A percentile compares a stretch with the other conserved stretches of the same genome.
These are phyloP conservation scores for Trypoxylon attenuatum DNA, from an alignment of 2,888 invertebrate species.

Conservation along the genomic window DNA sequence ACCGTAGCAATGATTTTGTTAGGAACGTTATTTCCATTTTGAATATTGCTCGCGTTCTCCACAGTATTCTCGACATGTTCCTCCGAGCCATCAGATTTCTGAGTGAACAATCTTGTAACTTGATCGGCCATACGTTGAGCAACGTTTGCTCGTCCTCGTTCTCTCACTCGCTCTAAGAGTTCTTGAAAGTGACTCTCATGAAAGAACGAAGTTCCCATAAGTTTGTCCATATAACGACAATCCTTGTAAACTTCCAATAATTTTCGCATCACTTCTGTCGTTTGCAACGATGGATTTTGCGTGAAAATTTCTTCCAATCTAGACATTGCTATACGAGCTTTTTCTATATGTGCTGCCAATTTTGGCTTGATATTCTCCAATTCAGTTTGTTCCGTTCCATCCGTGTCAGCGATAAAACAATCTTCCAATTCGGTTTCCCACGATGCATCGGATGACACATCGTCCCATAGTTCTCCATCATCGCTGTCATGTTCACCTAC, in stretches of 20 bases:
- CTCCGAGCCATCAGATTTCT: conserved; percentile 64
- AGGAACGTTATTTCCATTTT: conserved; percentile 38
- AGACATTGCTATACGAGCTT: conserved; percentile 84
- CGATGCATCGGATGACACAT: conserved; percentile 83
- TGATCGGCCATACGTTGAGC: conserved; percentile 86
- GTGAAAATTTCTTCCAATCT: conserved; percentile 87
- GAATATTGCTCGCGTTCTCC: conserved; percentile 34
- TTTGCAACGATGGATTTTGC: conserved; percentile 84
- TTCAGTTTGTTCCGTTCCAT: conserved; percentile 68
- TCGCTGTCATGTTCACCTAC: conserved; percentile 86
- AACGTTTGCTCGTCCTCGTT: conserved; percentile 82
- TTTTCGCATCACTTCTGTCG: conserved; percentile 86
- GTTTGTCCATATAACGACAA: conserved; percentile 88
- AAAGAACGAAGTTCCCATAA: conserved; percentile 91
- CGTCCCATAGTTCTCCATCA: conserved; percentile 85
- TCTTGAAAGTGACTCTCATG: conserved; percentile 88
- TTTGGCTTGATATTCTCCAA: conserved; percentile 75
- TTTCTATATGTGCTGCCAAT: conserved; percentile 86
- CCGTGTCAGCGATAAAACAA: conserved; percentile 77
- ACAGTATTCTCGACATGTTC: conserved; percentile 50
- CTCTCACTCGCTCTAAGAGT: conserved; percentile 84
- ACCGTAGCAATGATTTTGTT: conserved; percentile 51
- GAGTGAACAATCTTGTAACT: conserved; percentile 74
- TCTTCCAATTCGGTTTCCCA: conserved; percentile 88
- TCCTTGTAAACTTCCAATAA: conserved; percentile 89